phyloP scores from a whole-genome alignment of 2,113 vertebrate genomes.

The Cranoglanis bouderius region DNA sequence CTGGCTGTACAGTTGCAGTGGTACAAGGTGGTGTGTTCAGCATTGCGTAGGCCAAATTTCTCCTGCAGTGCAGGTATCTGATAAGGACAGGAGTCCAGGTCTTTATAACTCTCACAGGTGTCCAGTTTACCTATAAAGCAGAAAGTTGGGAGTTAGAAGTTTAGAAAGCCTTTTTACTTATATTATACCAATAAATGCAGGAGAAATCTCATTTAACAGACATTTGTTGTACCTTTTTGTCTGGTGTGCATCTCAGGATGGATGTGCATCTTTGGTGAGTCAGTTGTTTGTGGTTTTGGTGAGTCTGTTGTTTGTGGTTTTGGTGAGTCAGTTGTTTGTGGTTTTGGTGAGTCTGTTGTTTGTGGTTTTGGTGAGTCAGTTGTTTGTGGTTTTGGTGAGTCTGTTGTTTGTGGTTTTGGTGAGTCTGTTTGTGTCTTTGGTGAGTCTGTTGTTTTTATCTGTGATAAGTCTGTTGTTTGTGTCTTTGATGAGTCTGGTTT shows the following conservation, averaged over 20 bases:
- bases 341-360: not conserved
- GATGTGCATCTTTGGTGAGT: not conserved
- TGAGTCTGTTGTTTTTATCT: not conserved
- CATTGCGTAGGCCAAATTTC: conserved; percentile 76
- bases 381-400: too few species aligned
- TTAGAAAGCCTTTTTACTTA: not conserved
- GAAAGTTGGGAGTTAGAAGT: not conserved
- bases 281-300: not conserved
- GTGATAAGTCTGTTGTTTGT: not conserved
- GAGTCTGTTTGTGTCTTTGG: not conserved
- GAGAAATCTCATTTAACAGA: not conserved
- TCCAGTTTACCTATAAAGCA: conserved; percentile 55
- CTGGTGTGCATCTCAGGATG: not conserved
- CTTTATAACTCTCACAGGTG: conserved; percentile 69
- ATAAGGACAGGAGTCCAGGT: conserved; percentile 70
- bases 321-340: not conserved
- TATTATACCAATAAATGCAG: not conserved
- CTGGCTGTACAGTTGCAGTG: conserved; percentile 83
- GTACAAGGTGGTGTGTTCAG: conserved; percentile 67
- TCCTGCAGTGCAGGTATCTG: conserved; percentile 70
- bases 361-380: not conserved
- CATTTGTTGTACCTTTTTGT: conserved; percentile 52
- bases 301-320: not conserved
- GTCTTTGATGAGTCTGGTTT: not conserved
- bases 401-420: not conserved